Conservation (phyloP, 2,113 vertebrate species). For the Miniopterus natalensis region DNA sequence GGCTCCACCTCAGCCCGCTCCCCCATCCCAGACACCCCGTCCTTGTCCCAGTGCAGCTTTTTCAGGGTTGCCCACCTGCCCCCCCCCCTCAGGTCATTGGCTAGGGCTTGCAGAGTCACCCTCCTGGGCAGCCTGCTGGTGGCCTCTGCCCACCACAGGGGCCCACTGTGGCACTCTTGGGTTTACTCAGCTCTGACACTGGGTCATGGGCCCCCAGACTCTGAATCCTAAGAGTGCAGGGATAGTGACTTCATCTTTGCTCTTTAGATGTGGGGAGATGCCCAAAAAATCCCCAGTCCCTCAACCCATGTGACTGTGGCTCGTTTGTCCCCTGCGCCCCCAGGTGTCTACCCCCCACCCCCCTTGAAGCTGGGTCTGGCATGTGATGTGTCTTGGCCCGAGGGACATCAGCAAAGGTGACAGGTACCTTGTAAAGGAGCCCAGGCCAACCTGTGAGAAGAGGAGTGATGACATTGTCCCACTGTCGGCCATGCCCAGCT, state of each 20-base stretch:
- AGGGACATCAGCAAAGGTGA: neutral
- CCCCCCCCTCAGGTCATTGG: fast-evolving
- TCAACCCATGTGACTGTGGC: neutral
- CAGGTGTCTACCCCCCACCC: fast-evolving
- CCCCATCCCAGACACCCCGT: fast-evolving
- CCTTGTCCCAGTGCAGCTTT: neutral
- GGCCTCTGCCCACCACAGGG: fast-evolving
- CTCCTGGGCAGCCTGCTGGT: fast-evolving
- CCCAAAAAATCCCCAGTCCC: neutral
- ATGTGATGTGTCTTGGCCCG: fast-evolving
- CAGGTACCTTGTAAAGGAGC: neutral
- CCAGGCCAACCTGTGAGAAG: neutral
- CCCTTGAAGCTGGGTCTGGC: neutral
- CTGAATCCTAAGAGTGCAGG: neutral
- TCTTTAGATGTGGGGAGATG: neutral
- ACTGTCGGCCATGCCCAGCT: neutral
- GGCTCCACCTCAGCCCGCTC: too few relatives aligned
- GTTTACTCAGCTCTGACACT: neutral
- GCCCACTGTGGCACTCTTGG: neutral
- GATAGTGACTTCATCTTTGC: neutral
- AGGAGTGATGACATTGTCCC: too few relatives aligned
- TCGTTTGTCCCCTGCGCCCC: fast-evolving
- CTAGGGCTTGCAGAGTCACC: fast-evolving
- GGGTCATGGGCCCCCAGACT: too few relatives aligned
- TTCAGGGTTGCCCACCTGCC: neutral